Conservation (phyloP, 2,797 vertebrate genomes). For the Xenopus petersii region DNA sequence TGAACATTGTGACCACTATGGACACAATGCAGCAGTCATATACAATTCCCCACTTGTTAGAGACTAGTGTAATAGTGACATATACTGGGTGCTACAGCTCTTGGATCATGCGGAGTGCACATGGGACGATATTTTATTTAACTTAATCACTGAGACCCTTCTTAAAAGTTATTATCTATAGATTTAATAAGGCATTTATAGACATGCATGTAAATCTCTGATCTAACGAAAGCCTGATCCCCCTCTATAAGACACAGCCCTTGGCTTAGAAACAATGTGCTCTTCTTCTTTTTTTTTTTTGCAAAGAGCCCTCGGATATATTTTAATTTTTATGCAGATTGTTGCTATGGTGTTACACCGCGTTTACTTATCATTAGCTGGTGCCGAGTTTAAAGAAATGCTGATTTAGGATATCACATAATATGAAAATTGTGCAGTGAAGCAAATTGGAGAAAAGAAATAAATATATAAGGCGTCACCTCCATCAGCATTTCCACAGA, state of each 20-base stretch:
- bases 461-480: neutral
- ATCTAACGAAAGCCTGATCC: too few relatives aligned
- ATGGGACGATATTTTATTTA: too few relatives aligned
- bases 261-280: too few relatives aligned
- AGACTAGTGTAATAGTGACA: too few relatives aligned
- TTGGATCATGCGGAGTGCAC: too few relatives aligned
- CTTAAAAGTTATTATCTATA: too few relatives aligned
- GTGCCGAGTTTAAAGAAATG: slow-evolving; percentile 64
- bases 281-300: neutral
- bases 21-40: too few relatives aligned
- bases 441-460: slow-evolving; percentile 52
- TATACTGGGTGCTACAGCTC: too few relatives aligned
- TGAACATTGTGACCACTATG: too few relatives aligned
- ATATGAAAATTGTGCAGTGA: slow-evolving; percentile 63
- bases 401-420: slow-evolving; percentile 67
- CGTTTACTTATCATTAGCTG: slow-evolving; percentile 59
- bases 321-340: slow-evolving; percentile 67
- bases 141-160: too few relatives aligned
- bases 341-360: slow-evolving; percentile 59
- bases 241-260: too few relatives aligned
- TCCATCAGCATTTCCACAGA: slow-evolving; percentile 56
- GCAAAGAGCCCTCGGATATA: slow-evolving; percentile 43
- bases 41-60: too few relatives aligned
- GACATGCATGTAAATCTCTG: slow-evolving; percentile 42
- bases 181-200: slow-evolving; percentile 33